Percentiles rank a stretch among this genome's conserved stretches.
phyloP scores from a whole-genome alignment of 1,140 invertebrate species.

The Hylaeus volcanicus region DNA sequence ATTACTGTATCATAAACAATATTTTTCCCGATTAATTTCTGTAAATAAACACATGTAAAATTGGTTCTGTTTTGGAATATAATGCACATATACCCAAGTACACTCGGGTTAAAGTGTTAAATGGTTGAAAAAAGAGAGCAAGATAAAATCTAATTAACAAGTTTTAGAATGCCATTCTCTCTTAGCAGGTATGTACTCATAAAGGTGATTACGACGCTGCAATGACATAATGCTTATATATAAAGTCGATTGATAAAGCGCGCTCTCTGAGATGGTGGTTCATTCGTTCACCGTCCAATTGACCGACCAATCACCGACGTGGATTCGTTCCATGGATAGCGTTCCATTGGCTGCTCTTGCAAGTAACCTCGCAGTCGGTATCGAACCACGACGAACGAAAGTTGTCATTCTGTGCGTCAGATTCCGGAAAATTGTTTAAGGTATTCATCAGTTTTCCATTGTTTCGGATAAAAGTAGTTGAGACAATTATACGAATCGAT shows the following conservation, averaged over 20 bases:
- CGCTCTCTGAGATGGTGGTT: background rate
- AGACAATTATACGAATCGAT: background rate
- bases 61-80: too few relatives aligned
- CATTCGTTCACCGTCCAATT: background rate
- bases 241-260: constrained; percentile 26
- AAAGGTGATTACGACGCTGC: background rate
- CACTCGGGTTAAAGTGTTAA: too few relatives aligned
- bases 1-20: constrained; percentile 76
- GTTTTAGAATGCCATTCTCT: background rate
- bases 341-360: background rate
- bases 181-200: background rate
- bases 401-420: background rate
- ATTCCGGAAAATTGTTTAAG: background rate
- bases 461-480: background rate
- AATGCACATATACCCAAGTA: too few relatives aligned
- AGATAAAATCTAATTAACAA: background rate
- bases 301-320: background rate
- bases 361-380: constrained; percentile 12
- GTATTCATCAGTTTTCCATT: constrained; percentile 1
- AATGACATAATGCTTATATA: constrained; percentile 34
- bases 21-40: too few relatives aligned
- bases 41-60: too few relatives aligned
- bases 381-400: constrained; percentile 7
- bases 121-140: too few relatives aligned
- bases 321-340: background rate